These are phyloP conservation scores for Solea senegalensis DNA, from an alignment of 2,113 vertebrate genomes.

Conservation along the genomic window DNA sequence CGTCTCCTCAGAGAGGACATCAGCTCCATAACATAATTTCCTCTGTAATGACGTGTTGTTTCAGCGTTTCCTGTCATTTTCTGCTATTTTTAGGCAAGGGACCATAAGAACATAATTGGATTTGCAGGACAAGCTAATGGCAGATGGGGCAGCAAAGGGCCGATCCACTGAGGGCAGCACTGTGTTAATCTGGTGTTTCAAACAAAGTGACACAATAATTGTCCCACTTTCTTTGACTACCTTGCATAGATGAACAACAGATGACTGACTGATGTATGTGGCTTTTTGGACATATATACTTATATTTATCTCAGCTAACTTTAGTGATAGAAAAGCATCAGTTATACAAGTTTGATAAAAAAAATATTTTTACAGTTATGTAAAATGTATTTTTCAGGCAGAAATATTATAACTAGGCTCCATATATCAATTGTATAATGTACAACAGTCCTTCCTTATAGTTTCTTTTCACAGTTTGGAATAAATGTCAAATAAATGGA, in stretches of 20 bases:
- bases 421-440: background rate
- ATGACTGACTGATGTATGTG: background rate
- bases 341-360: background rate
- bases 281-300: background rate
- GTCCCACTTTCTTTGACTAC: slow-evolving; percentile 29
- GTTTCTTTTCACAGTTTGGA: no score
- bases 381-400: background rate
- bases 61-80: slow-evolving; percentile 69
- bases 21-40: slow-evolving; percentile 61
- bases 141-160: slow-evolving; percentile 73
- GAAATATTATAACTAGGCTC: background rate
- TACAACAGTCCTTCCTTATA: background rate
- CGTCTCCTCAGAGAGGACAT: slow-evolving; percentile 24
- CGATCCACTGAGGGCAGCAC: slow-evolving; percentile 56
- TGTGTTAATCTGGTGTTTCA: slow-evolving; percentile 72
- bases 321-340: background rate
- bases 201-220: slow-evolving; percentile 50
- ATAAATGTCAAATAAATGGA: no score
- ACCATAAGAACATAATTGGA: slow-evolving; percentile 85
- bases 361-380: no score
- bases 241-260: slow-evolving; percentile 3
- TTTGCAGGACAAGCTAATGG: slow-evolving; percentile 79
- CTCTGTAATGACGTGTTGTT: slow-evolving; percentile 40
- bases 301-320: background rate
- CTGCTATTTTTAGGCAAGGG: slow-evolving; percentile 78